phyloP scores from a whole-genome alignment of 2,888 invertebrate genomes.

The Hydrotaea diabolus region DNA sequence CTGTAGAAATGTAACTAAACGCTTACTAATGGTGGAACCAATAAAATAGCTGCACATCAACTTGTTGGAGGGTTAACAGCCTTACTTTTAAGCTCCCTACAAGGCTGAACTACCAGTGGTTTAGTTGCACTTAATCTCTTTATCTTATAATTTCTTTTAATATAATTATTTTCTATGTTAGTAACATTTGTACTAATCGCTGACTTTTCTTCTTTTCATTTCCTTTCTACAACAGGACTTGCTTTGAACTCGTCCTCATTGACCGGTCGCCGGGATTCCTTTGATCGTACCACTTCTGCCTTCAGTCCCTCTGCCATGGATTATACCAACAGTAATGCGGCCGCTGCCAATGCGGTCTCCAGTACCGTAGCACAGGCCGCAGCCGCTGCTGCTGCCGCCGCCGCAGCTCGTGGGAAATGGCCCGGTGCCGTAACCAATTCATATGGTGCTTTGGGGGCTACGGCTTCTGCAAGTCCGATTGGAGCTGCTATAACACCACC shows the following conservation, averaged over 20 bases:
- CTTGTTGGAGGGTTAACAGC: no score
- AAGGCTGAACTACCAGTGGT: no score
- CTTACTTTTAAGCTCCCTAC: no score
- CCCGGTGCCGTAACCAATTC: conserved; percentile 78
- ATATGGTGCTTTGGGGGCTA: conserved; percentile 78
- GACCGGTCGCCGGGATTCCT: conserved; percentile 88
- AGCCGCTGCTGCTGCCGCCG: conserved; percentile 75
- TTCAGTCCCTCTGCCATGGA: conserved; percentile 89
- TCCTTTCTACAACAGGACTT: conserved; percentile 81
- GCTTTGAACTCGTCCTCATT: conserved; percentile 85
- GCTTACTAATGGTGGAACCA: no score
- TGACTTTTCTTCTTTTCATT: neutral
- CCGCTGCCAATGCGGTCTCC: conserved; percentile 79
- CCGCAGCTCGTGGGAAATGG: conserved; percentile 82
- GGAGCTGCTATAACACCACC: conserved; percentile 87
- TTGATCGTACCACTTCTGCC: conserved; percentile 88
- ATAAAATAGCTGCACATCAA: no score
- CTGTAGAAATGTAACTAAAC: no score
- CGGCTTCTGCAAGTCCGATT: conserved; percentile 81
- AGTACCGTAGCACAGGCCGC: conserved; percentile 79
- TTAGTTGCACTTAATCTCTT: no score
- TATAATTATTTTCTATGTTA: no score
- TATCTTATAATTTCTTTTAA: no score
- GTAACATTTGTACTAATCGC: neutral
- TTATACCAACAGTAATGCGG: conserved; percentile 81